Base-by-base conservation (phyloP, 2,113 vertebrate genomes). In the Potamarius usumacintae region DNA sequence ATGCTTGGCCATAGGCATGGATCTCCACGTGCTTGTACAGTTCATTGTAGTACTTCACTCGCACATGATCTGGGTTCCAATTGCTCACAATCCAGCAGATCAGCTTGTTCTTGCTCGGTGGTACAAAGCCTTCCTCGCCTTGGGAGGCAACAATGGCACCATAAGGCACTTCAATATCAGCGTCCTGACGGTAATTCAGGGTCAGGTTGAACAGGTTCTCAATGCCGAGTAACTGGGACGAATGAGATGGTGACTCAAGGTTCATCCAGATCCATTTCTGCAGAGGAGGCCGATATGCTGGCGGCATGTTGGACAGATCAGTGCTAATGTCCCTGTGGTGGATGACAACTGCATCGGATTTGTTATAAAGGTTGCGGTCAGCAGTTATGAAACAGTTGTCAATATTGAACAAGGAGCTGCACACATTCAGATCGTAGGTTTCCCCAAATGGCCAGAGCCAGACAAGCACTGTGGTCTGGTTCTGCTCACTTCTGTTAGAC, bases 251-350 rank as follows among this genome's bases (percentile, higher is more conserved):
- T 0, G 98, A 99, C 93, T 99, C 98, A 72, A 99, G 90, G 92
- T 99, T 99, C 98, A 99, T 99, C 98, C 98, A 99, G 91, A 99
- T 95, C 98, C 98, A 99, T 91, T 98, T 99, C 94, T 99, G 98
- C 92, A 99, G 97, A 0, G 96, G 95, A 27, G 98, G 98, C 67
- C 97, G 96, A 81, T 95, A 94, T 27, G 96, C 85, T 50, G 96
- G 96, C 30, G 98, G 98, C 94, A 99, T 95, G 90, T 99, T 99
- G 83, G 97, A 96, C 87, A 98, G 94, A 92, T 99, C 97, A 87
- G 96, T 94, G 85, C 93, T 97, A 52, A 99, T 98, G 90, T 99
- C 98, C 7, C 97, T 93, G 92, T 99, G 97, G 30, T 99, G 98
- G 83, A 99, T 97, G 89, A 99, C 93, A 74, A 99, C 96, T 0